Percentiles rank a stretch among this genome's conserved stretches.
These are phyloP conservation scores for Morinoia aosen DNA, from an alignment of 2,888 invertebrate species.

Conservation along the genomic window DNA sequence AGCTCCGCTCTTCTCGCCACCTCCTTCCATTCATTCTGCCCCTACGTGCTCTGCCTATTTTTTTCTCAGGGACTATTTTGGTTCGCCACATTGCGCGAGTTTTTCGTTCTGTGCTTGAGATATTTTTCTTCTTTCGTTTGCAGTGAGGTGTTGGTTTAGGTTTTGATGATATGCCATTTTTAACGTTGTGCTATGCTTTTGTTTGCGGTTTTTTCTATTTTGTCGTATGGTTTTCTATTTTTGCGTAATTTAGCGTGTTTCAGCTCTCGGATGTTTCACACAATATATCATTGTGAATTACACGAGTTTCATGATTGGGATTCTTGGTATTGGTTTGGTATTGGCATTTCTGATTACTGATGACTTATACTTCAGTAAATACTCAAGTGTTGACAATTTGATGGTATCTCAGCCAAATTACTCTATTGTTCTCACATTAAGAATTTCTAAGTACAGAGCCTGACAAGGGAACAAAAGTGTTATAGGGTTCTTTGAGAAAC, in stretches of 20 bases:
- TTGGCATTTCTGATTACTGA: background rate
- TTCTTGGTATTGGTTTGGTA: background rate
- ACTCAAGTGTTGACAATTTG: no score
- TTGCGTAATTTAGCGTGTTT: background rate
- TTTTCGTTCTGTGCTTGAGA: no score
- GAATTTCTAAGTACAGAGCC: background rate
- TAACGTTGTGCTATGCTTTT: no score
- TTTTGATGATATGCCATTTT: no score
- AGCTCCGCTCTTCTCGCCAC: background rate
- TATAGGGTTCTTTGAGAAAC: background rate
- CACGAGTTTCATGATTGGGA: background rate
- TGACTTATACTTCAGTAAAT: background rate
- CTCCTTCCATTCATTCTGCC: background rate
- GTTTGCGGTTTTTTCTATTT: no score
- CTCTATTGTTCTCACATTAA: background rate
- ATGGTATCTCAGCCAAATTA: background rate
- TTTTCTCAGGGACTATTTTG: no score
- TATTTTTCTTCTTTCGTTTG: no score
- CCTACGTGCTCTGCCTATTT: no score
- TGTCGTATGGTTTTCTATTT: background rate
- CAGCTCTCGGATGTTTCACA: background rate
- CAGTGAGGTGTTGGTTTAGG: no score
- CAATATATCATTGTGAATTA: background rate
- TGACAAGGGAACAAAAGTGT: background rate
- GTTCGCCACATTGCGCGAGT: no score